These are phyloP conservation scores for Sinopyrophorus schimmeli DNA, from an alignment of 2,888 invertebrate genomes.

Conservation along the genomic window DNA sequence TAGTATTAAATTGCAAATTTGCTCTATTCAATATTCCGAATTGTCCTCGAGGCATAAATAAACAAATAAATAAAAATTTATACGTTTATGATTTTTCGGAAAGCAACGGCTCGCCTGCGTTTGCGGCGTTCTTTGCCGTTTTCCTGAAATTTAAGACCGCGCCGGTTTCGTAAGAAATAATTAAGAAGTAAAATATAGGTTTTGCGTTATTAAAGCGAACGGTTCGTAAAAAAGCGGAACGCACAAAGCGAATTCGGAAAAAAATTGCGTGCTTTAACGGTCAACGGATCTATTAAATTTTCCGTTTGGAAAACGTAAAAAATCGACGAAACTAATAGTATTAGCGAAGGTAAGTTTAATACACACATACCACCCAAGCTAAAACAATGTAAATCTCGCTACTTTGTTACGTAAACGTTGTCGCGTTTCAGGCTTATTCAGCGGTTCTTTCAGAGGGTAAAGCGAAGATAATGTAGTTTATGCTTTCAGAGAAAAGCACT, in stretches of 20 bases:
- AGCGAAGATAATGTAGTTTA: conserved; percentile 40
- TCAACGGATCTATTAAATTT: conserved; percentile 11
- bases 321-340: conserved; percentile 23
- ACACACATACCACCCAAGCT: conserved; percentile 19
- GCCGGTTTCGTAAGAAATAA: no score
- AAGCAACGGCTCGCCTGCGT: no score
- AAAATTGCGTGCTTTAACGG: conserved; percentile 10
- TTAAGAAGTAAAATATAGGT: no score
- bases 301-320: conserved; percentile 20
- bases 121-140: no score
- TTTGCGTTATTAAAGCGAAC: no score
- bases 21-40: no score
- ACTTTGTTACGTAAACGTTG: conserved; percentile 40
- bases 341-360: no score
- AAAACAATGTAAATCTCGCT: conserved; percentile 35
- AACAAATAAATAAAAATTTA: no score
- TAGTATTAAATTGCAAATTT: no score
- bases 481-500: conserved; percentile 37
- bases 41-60: no score
- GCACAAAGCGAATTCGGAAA: conserved; percentile 6
- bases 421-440: conserved; percentile 40
- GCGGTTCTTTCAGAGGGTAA: conserved; percentile 39
- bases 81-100: no score
- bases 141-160: no score
- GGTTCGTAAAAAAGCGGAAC: conserved; percentile 2